A percentile compares a stretch with the other conserved stretches of the same genome.
Conservation (phyloP, 2,888 invertebrate species). For the Cryptocephalus moraei region DNA sequence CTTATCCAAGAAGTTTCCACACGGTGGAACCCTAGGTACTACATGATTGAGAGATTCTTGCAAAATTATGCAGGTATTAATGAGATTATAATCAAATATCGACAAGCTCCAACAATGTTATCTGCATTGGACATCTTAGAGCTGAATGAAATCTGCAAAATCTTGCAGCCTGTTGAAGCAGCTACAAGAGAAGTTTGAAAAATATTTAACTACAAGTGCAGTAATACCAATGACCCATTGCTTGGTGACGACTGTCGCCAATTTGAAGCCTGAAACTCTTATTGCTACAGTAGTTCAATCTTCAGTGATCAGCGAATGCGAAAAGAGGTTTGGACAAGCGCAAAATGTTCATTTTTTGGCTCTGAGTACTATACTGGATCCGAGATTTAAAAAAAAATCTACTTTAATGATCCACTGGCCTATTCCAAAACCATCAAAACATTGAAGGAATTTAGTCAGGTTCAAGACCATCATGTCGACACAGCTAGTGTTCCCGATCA, state of each 20-base stretch:
- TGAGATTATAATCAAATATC: conserved; percentile 4
- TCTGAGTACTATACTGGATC: conserved; percentile 8
- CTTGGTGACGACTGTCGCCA: conserved; percentile 2
- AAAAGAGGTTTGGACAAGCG: conserved; percentile 5
- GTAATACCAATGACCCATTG: conserved; percentile 11
- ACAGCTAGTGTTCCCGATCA: too few relatives aligned
- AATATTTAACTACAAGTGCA: conserved; percentile 19
- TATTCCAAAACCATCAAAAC: conserved; percentile 2
- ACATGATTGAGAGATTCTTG: conserved; percentile 25
- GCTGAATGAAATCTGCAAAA: conserved; percentile 16
- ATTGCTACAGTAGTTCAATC: conserved; percentile 1
- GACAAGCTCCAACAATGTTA: conserved; percentile 22
- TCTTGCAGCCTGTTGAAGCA: conserved; percentile 24
- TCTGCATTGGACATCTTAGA: conserved; percentile 20
- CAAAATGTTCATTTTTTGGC: conserved; percentile 8
- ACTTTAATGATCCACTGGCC: conserved; percentile 6
- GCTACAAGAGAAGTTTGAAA: conserved; percentile 29
- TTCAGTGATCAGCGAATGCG: conserved; percentile 1
- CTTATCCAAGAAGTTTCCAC: conserved; percentile 23
- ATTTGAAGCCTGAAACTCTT: neutral
- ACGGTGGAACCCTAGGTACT: conserved; percentile 24
- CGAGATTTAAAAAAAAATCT: conserved; percentile 10
- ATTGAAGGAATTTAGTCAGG: too few relatives aligned
- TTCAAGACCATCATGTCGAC: too few relatives aligned
- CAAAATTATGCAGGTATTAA: conserved; percentile 16